Percentiles rank a stretch among this genome's conserved stretches.
Evolutionary conservation across 2,113 vertebrate genomes (phyloP).

Genomic region (Astur gentilis): DNA sequence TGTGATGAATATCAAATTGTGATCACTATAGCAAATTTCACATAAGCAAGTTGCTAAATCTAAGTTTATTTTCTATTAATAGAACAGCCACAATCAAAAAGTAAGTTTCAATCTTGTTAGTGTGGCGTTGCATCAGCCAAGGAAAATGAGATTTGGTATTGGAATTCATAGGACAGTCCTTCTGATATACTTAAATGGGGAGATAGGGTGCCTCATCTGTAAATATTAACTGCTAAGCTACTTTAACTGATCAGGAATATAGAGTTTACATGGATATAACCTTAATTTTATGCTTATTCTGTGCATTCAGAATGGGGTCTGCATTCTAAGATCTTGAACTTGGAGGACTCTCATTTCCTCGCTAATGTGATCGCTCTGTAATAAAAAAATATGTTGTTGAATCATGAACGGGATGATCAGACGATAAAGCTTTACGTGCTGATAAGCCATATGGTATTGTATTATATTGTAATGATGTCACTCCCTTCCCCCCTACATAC

Average conservation of each 20-base stretch:
- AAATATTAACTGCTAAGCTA: neutral
- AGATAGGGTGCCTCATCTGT: neutral
- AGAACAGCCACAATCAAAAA: neutral
- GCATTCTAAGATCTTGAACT: neutral
- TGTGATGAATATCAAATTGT: neutral
- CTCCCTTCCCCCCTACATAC: neutral
- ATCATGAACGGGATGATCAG: neutral
- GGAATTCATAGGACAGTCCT: neutral
- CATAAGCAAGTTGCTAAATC: neutral
- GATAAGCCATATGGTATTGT: neutral
- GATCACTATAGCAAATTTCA: neutral
- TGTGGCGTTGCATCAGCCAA: neutral
- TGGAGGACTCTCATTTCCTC: neutral
- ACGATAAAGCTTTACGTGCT: neutral
- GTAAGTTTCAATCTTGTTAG: neutral
- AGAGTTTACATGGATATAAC: neutral
- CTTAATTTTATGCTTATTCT: neutral
- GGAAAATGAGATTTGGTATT: neutral
- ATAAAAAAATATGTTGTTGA: neutral
- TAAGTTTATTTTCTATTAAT: neutral
- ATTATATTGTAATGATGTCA: neutral
- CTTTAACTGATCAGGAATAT: neutral
- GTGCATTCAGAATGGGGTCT: neutral
- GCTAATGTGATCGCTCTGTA: neutral
- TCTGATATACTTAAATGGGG: neutral